A percentile compares a stretch with the other conserved stretches of the same genome.
These are phyloP conservation scores for Actenoides hombroni DNA, from an alignment of 2,113 vertebrate genomes.

Conservation along the genomic window DNA sequence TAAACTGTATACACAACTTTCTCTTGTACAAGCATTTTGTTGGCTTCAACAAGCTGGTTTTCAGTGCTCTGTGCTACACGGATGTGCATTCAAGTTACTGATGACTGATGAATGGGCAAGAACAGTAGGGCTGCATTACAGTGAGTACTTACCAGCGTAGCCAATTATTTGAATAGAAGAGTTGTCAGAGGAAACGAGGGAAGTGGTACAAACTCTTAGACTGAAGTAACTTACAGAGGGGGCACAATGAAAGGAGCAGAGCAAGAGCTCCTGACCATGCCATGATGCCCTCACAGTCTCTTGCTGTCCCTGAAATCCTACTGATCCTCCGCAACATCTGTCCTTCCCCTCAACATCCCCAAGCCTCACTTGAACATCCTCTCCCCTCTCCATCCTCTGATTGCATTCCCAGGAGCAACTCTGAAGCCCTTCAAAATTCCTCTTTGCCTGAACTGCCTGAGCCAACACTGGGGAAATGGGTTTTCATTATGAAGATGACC, in stretches of 20 bases:
- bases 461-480: neutral
- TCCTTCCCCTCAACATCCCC: neutral
- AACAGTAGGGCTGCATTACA: neutral
- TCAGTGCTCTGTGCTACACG: neutral
- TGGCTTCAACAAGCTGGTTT: neutral
- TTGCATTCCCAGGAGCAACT: neutral
- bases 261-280: neutral
- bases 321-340: rapidly evolving
- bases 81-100: neutral
- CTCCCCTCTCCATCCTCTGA: neutral
- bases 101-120: neutral
- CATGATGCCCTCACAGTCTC: neutral
- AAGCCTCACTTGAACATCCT: neutral
- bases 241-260: rapidly evolving
- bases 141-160: neutral
- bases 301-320: neutral
- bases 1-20: constrained; percentile 36
- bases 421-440: neutral
- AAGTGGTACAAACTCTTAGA: neutral
- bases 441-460: neutral
- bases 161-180: neutral
- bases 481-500: neutral
- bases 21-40: neutral
- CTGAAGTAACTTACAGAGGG: neutral
- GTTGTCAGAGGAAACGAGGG: neutral